Evolutionary conservation across 2,113 vertebrate genomes (phyloP).

Genomic region (Chrysemys picta): DNA sequence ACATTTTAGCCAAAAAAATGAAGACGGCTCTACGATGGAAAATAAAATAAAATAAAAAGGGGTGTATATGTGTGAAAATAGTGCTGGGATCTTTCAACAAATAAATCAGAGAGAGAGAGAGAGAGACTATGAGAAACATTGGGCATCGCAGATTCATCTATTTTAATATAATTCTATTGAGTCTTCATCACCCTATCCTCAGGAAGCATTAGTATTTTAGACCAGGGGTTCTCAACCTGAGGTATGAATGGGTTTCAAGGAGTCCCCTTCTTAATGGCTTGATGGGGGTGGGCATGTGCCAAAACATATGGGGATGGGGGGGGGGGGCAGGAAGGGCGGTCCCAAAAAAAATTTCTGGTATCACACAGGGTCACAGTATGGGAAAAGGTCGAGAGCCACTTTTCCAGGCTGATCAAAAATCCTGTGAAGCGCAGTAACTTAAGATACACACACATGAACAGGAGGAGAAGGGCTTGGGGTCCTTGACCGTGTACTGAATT

Average conservation of each 20-base stretch:
- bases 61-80: not conserved
- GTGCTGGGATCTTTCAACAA: not conserved
- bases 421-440: not conserved
- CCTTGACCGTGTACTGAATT: not conserved
- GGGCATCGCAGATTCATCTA: not conserved
- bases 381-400: not conserved
- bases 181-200: not conserved
- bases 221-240: not conserved
- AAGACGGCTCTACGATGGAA: not conserved
- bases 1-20: not conserved
- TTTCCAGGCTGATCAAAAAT: not conserved
- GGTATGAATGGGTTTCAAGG: not conserved
- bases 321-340: not conserved
- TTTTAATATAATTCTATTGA: not conserved
- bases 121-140: not conserved
- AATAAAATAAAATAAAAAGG: not conserved
- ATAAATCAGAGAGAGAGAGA: not conserved
- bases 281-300: not conserved
- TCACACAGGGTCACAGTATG: not conserved
- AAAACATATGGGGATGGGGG: not conserved
- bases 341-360: not conserved
- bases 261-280: not conserved
- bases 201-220: not conserved
- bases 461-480: not conserved
- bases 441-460: not conserved